These are phyloP conservation scores for Alsophila aescularia DNA, from an alignment of 2,888 invertebrate genomes.

Conservation along the genomic window DNA sequence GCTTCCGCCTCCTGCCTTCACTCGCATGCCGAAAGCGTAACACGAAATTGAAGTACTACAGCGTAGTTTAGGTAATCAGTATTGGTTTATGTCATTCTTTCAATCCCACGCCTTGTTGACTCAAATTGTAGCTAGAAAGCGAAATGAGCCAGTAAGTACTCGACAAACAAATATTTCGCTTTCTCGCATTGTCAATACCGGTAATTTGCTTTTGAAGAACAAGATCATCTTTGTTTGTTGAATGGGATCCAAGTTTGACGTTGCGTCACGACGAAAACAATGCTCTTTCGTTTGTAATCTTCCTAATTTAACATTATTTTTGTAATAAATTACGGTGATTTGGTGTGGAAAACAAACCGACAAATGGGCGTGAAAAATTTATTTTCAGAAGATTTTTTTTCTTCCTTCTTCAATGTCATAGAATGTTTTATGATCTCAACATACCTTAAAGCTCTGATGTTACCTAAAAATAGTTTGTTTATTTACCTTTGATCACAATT, in stretches of 20 bases:
- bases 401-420: too few relatives aligned
- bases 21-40: too few relatives aligned
- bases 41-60: too few relatives aligned
- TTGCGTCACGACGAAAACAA: constrained; percentile 5
- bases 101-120: constrained; percentile 21
- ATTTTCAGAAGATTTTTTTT: too few relatives aligned
- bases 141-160: constrained; percentile 12
- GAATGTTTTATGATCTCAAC: too few relatives aligned
- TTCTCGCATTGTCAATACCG: constrained; percentile 23
- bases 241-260: neutral
- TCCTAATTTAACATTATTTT: neutral
- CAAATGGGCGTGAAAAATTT: too few relatives aligned
- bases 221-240: constrained; percentile 15
- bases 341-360: too few relatives aligned
- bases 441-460: too few relatives aligned
- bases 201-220: constrained; percentile 15
- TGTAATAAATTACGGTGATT: neutral
- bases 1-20: too few relatives aligned
- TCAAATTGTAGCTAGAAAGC: constrained; percentile 16
- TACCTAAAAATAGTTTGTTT: too few relatives aligned
- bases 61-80: neutral
- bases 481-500: too few relatives aligned
- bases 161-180: constrained; percentile 17
- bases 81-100: constrained; percentile 7
- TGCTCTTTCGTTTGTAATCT: neutral